Evolutionary conservation across 1,140 invertebrate species (phyloP), one percentile per base, ranked within the genome.

Genomic region (Drosophila triauraria): DNA sequence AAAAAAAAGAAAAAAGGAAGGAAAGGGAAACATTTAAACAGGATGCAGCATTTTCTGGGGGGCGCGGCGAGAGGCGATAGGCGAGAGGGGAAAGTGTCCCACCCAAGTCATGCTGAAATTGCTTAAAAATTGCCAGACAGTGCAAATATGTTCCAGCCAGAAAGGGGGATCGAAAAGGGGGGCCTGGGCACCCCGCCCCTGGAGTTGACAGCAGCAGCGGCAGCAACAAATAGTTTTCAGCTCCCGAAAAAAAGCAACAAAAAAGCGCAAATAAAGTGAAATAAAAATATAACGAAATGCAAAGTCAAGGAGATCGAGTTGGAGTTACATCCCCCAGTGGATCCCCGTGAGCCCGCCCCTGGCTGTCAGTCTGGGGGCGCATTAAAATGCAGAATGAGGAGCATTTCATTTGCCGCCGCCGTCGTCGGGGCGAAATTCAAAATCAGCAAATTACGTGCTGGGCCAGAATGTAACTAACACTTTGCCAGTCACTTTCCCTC

Each of bases 71-170:
- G 4, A 12, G 3, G 43, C 2, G 25, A 30, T 3, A 12, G 3
- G 43, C 20, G 20, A 20, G 20, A 38, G 17, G 25, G 43, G 42
- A 42, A 56, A 64, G 38, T 64, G 75, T 77, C 74, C 59, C 63
- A 77, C 63, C 63, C 64, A 83, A 87, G 84, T 88, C 84, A 87
- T 69, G 84, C 77, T 87, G 85, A 87, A 87, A 87, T 87, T 90
- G 85, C 84, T 87, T 87, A 87, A 87, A 87, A 87, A 87, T 87
- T 87, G 84, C 80, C 84, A 87, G 84, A 87, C 84, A 87, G 84
- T 88, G 84, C 84, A 87, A 87, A 87, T 87, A 87, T 87, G 84
- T 88, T 87, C 80, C 84, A 78, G 67, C 42, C 69, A 38, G 51
- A 72, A 43, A 13, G 10, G 40, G 10, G 30, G 8, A 1, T 20